A percentile compares a stretch with the other conserved stretches of the same genome.
These are phyloP conservation scores for Mycogona germanica DNA, from an alignment of 2,888 invertebrate genomes.

Conservation along the genomic window DNA sequence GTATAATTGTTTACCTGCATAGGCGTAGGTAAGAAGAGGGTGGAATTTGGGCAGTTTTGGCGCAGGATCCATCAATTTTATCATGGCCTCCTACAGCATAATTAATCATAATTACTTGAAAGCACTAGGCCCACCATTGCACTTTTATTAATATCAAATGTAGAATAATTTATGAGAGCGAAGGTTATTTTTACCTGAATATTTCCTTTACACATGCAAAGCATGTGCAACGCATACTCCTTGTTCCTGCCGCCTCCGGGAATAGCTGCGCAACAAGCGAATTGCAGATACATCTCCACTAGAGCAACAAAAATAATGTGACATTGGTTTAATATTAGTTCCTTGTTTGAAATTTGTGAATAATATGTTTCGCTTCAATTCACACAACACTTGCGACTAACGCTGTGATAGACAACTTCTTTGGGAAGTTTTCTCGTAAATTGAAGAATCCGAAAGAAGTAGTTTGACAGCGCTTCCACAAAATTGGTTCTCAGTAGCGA, in stretches of 20 bases:
- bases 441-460: too few relatives aligned
- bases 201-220: constrained; percentile 76
- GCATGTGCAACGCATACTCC: constrained; percentile 80
- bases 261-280: constrained; percentile 89
- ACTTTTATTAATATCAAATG: too few relatives aligned
- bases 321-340: too few relatives aligned
- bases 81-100: constrained; percentile 57
- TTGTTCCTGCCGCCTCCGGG: constrained; percentile 88
- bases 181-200: constrained; percentile 47
- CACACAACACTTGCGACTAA: too few relatives aligned
- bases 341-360: too few relatives aligned
- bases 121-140: too few relatives aligned
- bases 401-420: too few relatives aligned
- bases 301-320: constrained; percentile 25
- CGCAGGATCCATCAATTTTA: constrained; percentile 68
- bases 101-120: too few relatives aligned
- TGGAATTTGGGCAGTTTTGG: constrained; percentile 48
- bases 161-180: constrained; percentile 2
- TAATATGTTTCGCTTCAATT: too few relatives aligned
- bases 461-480: too few relatives aligned
- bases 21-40: constrained; percentile 41
- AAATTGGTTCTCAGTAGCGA: too few relatives aligned
- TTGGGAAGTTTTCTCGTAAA: too few relatives aligned
- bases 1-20: constrained; percentile 37
- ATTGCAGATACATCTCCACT: constrained; percentile 89